Base-by-base conservation (phyloP, 1,140 invertebrate genomes). In the Aphelenchoides avenae region DNA sequence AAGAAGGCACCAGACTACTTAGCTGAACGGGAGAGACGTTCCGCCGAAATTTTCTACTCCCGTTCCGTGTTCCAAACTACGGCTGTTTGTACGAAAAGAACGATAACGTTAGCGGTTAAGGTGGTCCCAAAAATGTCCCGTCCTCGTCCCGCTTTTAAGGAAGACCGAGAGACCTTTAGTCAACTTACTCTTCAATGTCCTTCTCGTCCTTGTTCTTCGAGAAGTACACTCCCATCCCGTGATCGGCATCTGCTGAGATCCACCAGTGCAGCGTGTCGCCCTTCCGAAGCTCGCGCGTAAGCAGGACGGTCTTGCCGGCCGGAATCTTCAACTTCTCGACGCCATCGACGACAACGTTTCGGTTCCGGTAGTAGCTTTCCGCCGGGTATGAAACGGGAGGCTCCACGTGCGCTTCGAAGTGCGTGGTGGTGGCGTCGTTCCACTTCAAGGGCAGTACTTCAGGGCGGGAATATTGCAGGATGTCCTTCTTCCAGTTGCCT, bases 181-280 rank as follows among this genome's bases (percentile, higher is more conserved):
- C 3, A 55, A 57, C 61, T 34, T 30, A 64, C 61, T 69, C 51
- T 29, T 68, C 64, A 49, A 63, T 27, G 36, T 66, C 43, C 18
- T 26, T 42, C 15, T 66, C 66, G 13, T 66, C 61, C 44, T 53
- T 55, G 34, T 66, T 44, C 30, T 66, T 44, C 9, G 51, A 42
- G 47, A 30, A 70, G 44, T 33, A 66, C 11, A 68, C 40, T 30
- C 66, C 64, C 31, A 65, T 39, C 1, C 66, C 66, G 39, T 68
- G 58, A 26, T 70, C 66, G 1, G 34, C 30, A 40, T 66, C 49
- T 2, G 41, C 66, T 2, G n/a, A 18, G 3, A 66, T 50, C 39
- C 22, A 64, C 64, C 64, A 68, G 13, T 30, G 13, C 3, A 69
- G 24, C 26, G 24, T 15, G 13, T 61, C 40, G 26, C 53, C 52